Evolutionary conservation across 2,113 vertebrate species (phyloP).

Genomic region (Petrocephalus microphthalmus): DNA sequence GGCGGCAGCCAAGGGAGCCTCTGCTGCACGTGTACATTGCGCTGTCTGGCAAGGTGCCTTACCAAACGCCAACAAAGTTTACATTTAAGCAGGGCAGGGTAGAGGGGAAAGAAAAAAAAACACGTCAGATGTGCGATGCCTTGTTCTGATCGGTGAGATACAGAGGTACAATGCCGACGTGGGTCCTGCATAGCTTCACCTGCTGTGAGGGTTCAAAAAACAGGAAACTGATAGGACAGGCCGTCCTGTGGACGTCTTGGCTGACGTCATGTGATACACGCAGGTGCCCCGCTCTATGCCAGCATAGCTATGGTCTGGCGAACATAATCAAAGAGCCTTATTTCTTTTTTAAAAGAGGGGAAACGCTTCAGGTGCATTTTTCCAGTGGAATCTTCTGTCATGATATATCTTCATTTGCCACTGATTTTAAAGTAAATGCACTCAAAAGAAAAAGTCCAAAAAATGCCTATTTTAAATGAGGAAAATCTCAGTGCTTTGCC

Average conservation of each 20-base stretch:
- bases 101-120: not conserved
- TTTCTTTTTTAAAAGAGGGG: not conserved
- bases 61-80: not conserved
- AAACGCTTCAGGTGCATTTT: not conserved
- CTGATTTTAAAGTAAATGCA: not conserved
- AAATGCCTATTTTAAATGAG: not conserved
- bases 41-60: not conserved
- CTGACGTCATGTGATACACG: not conserved
- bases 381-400: not conserved
- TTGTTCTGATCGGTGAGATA: not conserved
- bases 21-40: not conserved
- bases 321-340: not conserved
- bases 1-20: not conserved
- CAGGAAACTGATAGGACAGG: not conserved
- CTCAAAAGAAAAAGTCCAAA: not conserved
- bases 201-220: not conserved
- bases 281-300: not conserved
- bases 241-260: not conserved
- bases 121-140: not conserved
- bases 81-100: not conserved
- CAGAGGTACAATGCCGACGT: not conserved
- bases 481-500: not conserved
- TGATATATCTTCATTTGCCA: not conserved
- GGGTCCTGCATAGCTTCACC: not conserved
- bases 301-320: not conserved